phyloP scores from a whole-genome alignment of 2,888 invertebrate genomes.

The Portevinia maculata region DNA sequence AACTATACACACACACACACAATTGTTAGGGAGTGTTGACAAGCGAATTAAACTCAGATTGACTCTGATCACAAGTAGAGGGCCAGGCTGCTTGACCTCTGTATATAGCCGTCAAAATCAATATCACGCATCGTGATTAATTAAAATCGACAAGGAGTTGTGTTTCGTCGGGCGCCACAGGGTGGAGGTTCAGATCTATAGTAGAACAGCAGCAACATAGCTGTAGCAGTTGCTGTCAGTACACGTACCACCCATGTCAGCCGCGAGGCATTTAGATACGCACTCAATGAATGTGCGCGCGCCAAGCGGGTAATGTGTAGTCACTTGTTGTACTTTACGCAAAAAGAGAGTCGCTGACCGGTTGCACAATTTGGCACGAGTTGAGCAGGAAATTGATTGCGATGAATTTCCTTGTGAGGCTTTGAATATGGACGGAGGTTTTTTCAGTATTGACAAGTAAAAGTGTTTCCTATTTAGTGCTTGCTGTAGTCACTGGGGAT shows the following conservation, averaged over 20 bases:
- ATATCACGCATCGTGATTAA: conserved; percentile 72
- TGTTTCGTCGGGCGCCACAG: conserved; percentile 7
- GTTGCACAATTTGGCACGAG: conserved; percentile 56
- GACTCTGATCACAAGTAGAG: conserved; percentile 34
- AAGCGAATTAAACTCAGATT: conserved; percentile 11
- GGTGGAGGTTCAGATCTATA: conserved; percentile 9
- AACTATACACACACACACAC: not conserved
- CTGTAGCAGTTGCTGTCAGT: conserved; percentile 57
- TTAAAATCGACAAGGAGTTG: conserved; percentile 48
- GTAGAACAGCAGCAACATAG: conserved; percentile 49
- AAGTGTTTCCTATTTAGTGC: conserved; percentile 19
- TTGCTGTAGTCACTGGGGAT: no score
- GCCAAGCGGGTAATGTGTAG: not conserved
- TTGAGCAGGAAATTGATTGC: conserved; percentile 49
- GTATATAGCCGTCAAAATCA: conserved; percentile 58
- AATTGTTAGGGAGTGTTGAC: conserved; percentile 36
- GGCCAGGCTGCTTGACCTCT: conserved; percentile 63
- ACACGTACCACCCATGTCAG: conserved; percentile 58
- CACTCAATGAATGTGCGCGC: conserved; percentile 40
- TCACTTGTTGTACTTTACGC: not conserved
- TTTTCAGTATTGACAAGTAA: conserved; percentile 1
- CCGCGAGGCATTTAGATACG: conserved; percentile 44
- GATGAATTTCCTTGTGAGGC: conserved; percentile 24
- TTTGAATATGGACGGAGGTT: not conserved
- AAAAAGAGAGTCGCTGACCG: conserved; percentile 23